A percentile compares a stretch with the other conserved stretches of the same genome.
Evolutionary conservation across 2,113 vertebrate genomes (phyloP).

Genomic region (Baryphthengus martii): DNA sequence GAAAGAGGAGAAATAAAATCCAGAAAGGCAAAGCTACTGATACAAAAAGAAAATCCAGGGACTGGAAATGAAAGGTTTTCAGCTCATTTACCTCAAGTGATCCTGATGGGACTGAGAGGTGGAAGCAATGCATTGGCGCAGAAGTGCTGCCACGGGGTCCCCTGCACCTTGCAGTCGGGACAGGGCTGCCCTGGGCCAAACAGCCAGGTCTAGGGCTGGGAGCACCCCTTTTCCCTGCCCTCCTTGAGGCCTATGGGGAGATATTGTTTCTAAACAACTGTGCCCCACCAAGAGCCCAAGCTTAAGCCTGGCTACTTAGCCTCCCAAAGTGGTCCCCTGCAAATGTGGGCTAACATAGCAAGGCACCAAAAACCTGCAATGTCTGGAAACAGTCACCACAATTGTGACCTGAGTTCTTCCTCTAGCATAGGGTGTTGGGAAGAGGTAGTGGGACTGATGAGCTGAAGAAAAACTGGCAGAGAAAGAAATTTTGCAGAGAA

Average conservation of each 20-base stretch:
- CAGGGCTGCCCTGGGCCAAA: accelerated
- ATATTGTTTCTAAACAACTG: background rate
- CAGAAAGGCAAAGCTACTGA: background rate
- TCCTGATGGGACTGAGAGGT: background rate
- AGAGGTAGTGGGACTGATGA: background rate
- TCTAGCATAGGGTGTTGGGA: background rate
- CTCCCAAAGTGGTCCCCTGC: accelerated
- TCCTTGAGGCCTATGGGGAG: accelerated
- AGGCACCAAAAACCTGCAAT: background rate
- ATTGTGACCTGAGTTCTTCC: background rate
- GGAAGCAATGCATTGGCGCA: accelerated
- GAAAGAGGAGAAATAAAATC: background rate
- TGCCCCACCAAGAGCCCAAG: background rate
- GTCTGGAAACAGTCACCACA: background rate
- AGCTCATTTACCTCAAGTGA: accelerated
- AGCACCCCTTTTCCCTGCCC: background rate
- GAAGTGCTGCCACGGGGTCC: background rate
- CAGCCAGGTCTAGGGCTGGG: accelerated
- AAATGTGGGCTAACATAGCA: background rate
- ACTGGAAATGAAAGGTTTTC: background rate
- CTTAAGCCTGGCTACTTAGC: background rate
- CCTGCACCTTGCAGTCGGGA: background rate
- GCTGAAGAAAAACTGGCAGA: background rate
- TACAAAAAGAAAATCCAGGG: background rate
- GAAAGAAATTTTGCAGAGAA: background rate